phyloP scores from a whole-genome alignment of 1,140 invertebrate species.

The Dreissena rostriformis region DNA sequence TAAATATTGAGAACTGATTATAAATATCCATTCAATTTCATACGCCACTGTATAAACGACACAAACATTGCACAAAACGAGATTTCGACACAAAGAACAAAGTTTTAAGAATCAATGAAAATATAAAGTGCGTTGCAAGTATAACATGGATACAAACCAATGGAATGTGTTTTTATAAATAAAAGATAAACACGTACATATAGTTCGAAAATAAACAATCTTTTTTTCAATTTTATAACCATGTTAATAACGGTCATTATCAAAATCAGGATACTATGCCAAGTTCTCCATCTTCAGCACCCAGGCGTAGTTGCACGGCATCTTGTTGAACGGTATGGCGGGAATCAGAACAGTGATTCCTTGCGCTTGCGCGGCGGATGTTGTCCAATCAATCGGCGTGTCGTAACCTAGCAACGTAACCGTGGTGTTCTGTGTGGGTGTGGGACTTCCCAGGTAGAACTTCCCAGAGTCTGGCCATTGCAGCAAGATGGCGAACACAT shows the following conservation, averaged over 20 bases:
- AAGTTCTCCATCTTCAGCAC: slow-evolving; percentile 54
- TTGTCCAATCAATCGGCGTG: slow-evolving; percentile 21
- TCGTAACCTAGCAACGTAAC: slow-evolving; percentile 63
- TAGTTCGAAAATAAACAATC: not conserved
- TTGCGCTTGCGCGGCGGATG: not conserved
- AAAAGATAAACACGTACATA: slow-evolving; percentile 53
- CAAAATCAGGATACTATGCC: slow-evolving; percentile 7
- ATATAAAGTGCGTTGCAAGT: slow-evolving; percentile 8
- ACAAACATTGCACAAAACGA: no score
- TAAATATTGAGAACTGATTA: no score
- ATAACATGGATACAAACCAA: slow-evolving; percentile 26
- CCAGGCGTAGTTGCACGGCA: slow-evolving; percentile 67
- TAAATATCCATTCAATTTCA: no score
- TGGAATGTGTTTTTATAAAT: slow-evolving; percentile 26
- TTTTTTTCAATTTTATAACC: slow-evolving; percentile 48
- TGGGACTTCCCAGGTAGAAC: slow-evolving; percentile 48
- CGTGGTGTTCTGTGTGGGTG: slow-evolving; percentile 23
- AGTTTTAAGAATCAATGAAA: slow-evolving; percentile 59
- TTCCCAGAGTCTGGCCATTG: slow-evolving; percentile 54
- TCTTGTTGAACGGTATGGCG: slow-evolving; percentile 51
- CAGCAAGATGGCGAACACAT: slow-evolving; percentile 65
- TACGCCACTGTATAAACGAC: no score
- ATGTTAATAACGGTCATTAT: no score
- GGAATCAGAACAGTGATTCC: slow-evolving; percentile 59
- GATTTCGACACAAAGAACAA: no score